Base-by-base conservation (phyloP, 2,797 vertebrate genomes). In the Varecia variegata region DNA sequence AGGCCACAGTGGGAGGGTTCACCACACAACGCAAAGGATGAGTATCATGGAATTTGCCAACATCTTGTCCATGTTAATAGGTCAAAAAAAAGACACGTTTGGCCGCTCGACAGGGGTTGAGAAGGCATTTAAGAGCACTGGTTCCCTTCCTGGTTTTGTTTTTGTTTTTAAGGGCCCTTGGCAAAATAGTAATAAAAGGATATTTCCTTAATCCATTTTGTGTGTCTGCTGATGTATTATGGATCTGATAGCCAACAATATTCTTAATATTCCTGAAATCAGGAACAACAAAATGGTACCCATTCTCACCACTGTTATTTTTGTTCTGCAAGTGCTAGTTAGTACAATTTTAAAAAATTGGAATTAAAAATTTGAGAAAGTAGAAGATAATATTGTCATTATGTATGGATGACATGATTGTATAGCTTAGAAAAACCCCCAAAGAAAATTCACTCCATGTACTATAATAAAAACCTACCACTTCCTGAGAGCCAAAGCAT, bases 21-120 rank as follows among this genome's bases (percentile, higher is more conserved):
- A n/a, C 5, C 5, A 20, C 10, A 2, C 35, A 32, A 45, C 32
- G 32, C 52, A 40, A 45, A 38, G 13, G 47, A 23, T 14, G 32
- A 62, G 15, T 12, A 18, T 14, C 13, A 2, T 5, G 0, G 25
- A 40, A 62, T 5, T 3, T 27, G 25, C 68, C 58, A 21, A 3
- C 9, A 14, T 0, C 45, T 30, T 27, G 40, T 35, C 68, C 32
- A 1, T 1, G 3, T 7, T 32, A 45, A 18, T 2, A 3, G 35
- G 38, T 11, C 76, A 58, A 50, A 45, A 40, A 23, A 47, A 79
- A 82, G 91, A 52, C 2, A 3, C 2, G 0, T 15, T 10, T 11
- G 1, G 10, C 40, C 38, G 62, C 50, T 90, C 21, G 0, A 1
- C 2, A 10, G 52, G 21, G 21, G 40, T 12, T 30, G 25, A 35